A percentile compares a stretch with the other conserved stretches of the same genome.
These are phyloP conservation scores for Synergus japonicus DNA, from an alignment of 2,888 invertebrate genomes.

Conservation along the genomic window DNA sequence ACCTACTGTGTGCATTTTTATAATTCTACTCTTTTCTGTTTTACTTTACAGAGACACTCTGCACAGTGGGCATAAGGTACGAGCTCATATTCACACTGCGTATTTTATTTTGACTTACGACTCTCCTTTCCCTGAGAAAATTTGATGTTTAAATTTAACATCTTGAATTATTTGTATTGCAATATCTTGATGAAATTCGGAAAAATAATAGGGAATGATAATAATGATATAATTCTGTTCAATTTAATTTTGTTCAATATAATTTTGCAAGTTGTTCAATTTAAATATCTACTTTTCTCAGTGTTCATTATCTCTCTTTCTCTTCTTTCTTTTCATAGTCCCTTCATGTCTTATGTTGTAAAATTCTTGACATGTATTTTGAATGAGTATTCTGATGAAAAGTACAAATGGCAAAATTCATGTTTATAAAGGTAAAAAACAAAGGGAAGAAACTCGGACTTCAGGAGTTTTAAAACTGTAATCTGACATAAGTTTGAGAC, in stretches of 20 bases:
- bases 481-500: neutral
- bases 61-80: conserved; percentile 76
- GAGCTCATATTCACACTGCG: conserved; percentile 61
- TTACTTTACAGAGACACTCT: conserved; percentile 76
- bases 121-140: neutral
- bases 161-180: no score
- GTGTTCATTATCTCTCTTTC: conserved; percentile 40
- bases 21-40: conserved; percentile 75
- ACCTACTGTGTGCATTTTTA: conserved; percentile 65
- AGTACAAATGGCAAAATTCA: neutral
- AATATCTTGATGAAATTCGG: no score
- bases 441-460: neutral
- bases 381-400: neutral
- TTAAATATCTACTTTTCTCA: no score
- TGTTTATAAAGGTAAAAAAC: conserved; percentile 6
- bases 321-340: conserved; percentile 41
- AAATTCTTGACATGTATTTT: neutral
- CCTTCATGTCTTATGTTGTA: neutral
- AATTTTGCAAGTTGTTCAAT: no score
- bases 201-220: no score
- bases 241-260: no score
- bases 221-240: no score
- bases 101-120: conserved; percentile 52
- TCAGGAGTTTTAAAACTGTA: neutral
- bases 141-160: no score